Conservation (phyloP, 2,888 invertebrate species). For the Leptogaster cylindrica region DNA sequence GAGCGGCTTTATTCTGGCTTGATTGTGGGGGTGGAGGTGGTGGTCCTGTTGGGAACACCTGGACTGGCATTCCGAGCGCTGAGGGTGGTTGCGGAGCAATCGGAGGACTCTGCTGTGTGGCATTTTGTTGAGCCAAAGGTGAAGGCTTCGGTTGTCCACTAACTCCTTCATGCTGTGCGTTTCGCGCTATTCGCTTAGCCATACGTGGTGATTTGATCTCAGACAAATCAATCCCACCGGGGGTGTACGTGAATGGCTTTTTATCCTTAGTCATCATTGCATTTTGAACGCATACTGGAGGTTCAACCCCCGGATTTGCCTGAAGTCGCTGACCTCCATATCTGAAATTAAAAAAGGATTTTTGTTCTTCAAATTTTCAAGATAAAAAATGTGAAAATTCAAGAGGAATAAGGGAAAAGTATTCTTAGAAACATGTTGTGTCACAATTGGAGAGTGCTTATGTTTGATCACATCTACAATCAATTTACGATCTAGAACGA, state of each 20-base stretch:
- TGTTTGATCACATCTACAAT: too few species aligned
- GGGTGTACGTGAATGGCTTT: constrained; percentile 96
- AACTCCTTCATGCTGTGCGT: constrained; percentile 75
- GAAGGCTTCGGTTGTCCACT: constrained; percentile 66
- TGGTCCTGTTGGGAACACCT: constrained; percentile 66
- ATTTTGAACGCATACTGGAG: constrained; percentile 88
- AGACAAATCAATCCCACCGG: constrained; percentile 88
- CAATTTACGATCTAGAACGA: too few species aligned
- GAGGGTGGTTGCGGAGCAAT: constrained; percentile 69
- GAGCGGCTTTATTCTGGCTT: constrained; percentile 46
- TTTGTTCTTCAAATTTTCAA: too few species aligned
- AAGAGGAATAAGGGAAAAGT: too few species aligned
- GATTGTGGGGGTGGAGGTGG: constrained; percentile 57
- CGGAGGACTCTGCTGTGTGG: constrained; percentile 58
- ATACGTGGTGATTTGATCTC: constrained; percentile 90
- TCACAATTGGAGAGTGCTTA: too few species aligned
- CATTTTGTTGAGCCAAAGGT: constrained; percentile 59
- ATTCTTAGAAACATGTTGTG: too few species aligned
- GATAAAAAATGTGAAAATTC: too few species aligned
- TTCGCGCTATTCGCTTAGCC: constrained; percentile 76
- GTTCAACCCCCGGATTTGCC: too few species aligned
- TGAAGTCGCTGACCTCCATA: too few species aligned
- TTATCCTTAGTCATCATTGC: constrained; percentile 96
- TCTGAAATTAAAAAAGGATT: too few species aligned
- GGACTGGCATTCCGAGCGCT: constrained; percentile 70